Percentiles rank a stretch among this genome's conserved stretches.
phyloP scores from a whole-genome alignment of 2,888 invertebrate species.

The Glaucopsyche alexis region DNA sequence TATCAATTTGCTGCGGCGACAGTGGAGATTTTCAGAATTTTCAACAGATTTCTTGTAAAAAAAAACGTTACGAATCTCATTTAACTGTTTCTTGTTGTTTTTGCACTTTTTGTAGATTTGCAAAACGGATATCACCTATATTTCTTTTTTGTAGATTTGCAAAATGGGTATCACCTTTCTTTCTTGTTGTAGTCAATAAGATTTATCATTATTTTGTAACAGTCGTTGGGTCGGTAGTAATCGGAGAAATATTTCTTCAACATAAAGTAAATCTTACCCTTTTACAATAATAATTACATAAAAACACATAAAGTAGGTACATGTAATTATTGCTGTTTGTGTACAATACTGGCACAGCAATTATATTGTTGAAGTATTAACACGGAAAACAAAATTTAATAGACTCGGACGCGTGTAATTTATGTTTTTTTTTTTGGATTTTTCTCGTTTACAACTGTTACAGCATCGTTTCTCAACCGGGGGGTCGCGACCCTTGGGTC shows the following conservation, averaged over 20 bases:
- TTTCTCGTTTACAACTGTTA: conserved; percentile 34
- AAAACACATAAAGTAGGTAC: conserved; percentile 25
- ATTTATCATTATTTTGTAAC: neutral
- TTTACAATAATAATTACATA: conserved; percentile 18
- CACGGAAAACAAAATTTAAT: conserved; percentile 27
- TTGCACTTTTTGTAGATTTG: neutral
- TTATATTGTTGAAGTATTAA: conserved; percentile 26
- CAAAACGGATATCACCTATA: neutral
- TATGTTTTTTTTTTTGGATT: conserved; percentile 29
- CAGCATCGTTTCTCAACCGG: no score
- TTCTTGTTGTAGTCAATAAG: neutral
- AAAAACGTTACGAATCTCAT: conserved; percentile 6
- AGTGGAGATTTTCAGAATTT: conserved; percentile 33
- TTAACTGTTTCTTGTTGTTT: neutral
- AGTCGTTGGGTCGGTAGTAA: neutral
- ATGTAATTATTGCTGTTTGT: no score
- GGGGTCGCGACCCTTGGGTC: no score
- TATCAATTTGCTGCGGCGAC: conserved; percentile 57
- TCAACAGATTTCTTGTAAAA: conserved; percentile 17
- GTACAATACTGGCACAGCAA: neutral
- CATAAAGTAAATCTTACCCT: conserved; percentile 16
- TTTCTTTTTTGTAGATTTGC: neutral
- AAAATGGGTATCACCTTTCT: neutral
- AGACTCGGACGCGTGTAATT: conserved; percentile 18
- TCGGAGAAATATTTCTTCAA: neutral